phyloP scores from a whole-genome alignment of 2,888 invertebrate genomes.

The Lymantria monacha region DNA sequence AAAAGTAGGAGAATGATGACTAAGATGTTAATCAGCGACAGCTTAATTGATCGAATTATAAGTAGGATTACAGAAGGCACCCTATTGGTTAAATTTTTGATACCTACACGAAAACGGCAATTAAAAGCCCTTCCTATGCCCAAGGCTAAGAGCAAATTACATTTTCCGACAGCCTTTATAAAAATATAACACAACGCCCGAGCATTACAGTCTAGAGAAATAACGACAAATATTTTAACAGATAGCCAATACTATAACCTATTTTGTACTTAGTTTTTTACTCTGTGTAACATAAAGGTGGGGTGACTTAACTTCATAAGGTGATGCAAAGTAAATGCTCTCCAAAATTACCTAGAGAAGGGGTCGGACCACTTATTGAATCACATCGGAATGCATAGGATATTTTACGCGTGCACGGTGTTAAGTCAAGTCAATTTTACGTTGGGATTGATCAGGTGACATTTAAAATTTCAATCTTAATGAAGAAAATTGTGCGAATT shows the following conservation, averaged over 20 bases:
- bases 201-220: neutral
- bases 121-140: neutral
- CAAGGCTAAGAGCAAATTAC: neutral
- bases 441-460: conserved; percentile 5
- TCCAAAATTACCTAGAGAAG: conserved; percentile 54
- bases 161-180: neutral
- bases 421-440: conserved; percentile 50
- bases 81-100: neutral
- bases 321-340: neutral
- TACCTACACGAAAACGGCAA: neutral
- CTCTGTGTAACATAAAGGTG: neutral
- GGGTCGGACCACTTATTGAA: conserved; percentile 61
- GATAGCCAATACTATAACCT: neutral
- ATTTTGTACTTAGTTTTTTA: neutral
- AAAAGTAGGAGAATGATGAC: too few species aligned
- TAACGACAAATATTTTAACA: neutral
- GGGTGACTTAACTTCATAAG: neutral
- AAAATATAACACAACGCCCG: neutral
- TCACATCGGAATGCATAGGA: conserved; percentile 69
- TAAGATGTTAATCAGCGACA: too few species aligned
- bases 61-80: neutral
- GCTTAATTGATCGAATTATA: neutral
- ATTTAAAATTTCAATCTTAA: neutral
- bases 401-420: conserved; percentile 55
- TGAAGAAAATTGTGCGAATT: neutral